Evolutionary conservation across 1,140 invertebrate species (phyloP).

Genomic region (Gonatopus flavifemur): DNA sequence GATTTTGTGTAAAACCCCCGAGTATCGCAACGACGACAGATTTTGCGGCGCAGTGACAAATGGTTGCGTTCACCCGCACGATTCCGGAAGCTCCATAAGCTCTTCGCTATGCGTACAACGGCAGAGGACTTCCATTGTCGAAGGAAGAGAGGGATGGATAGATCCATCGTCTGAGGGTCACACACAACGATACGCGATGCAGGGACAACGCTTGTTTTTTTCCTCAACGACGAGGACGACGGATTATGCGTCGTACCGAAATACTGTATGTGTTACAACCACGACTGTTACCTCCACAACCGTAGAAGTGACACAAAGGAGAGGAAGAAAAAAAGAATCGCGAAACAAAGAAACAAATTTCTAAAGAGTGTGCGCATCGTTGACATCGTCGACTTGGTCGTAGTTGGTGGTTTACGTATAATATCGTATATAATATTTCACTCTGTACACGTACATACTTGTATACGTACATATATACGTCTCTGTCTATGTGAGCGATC

Average conservation of each 20-base stretch:
- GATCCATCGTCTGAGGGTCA: constrained; percentile 11
- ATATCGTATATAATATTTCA: constrained; percentile 37
- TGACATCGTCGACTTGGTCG: constrained; percentile 1
- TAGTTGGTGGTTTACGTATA: constrained; percentile 22
- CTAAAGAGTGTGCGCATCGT: constrained; percentile 39
- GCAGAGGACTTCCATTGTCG: constrained; percentile 15
- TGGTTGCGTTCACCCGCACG: constrained; percentile 5
- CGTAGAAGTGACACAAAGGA: constrained; percentile 29
- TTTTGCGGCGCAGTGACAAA: constrained; percentile 6
- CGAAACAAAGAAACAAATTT: constrained; percentile 44
- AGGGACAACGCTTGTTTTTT: no score
- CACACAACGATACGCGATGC: background rate
- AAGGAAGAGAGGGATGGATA: no score
- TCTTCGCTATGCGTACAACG: constrained; percentile 5
- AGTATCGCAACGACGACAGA: no score
- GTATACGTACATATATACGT: no score
- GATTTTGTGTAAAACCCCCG: no score
- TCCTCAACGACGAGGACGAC: background rate
- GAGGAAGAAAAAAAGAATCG: constrained; percentile 12
- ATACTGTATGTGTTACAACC: background rate
- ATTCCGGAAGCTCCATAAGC: constrained; percentile 13
- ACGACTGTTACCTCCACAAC: background rate
- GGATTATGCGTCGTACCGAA: constrained; percentile 7
- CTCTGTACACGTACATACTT: no score
- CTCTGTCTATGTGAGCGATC: constrained; percentile 12